Base-by-base conservation (phyloP, 2,113 vertebrate genomes). In the Paratilapia polleni region DNA sequence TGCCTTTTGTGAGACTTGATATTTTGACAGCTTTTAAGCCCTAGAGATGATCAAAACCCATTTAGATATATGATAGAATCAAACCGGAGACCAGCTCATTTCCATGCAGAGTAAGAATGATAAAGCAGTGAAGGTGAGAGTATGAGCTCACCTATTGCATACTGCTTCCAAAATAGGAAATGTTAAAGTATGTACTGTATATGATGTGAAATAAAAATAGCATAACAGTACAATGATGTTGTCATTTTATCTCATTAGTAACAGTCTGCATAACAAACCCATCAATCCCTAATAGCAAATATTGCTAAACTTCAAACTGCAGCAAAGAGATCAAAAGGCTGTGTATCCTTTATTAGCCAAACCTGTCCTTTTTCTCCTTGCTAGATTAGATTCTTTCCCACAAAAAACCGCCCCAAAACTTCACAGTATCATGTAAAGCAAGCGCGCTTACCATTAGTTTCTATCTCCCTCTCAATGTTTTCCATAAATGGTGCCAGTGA, bases 11-110 rank as follows among this genome's bases (percentile, higher is more conserved):
- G 64, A 80, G 76, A 73, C 56, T 52, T 57, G 60, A 81, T 79
- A 84, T 80, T 84, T 84, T 87, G 83, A 86, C 77, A 91, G 74
- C 63, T 81, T 56, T 82, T 70, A 73, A 77, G 74, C 85, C 78
- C 13, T 5, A 2, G 62, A 77, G 89, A 87, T 57, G 77, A 84
- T 92, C 91, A 63, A 73, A 87, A 87, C 76, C 73, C 68, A 83
- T 82, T 92, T 64, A 83, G 62, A 87, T 90, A 54, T 54, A 54
- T 74, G 63, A 70, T 31, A 20, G 57, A 76, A 52, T 89, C 36
- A 61, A 59, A 54, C 62, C 28, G 34, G 24, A 54, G 66, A 57
- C 24, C 15, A 52, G 19, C 52, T 63, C 41, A 82, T 90, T 85
- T 86, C 19, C 49, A 77, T 28, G 62, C 5, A 83, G 36, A 62